These are phyloP conservation scores for Morelia viridis DNA, from an alignment of 2,797 vertebrate species.

Conservation along the genomic window DNA sequence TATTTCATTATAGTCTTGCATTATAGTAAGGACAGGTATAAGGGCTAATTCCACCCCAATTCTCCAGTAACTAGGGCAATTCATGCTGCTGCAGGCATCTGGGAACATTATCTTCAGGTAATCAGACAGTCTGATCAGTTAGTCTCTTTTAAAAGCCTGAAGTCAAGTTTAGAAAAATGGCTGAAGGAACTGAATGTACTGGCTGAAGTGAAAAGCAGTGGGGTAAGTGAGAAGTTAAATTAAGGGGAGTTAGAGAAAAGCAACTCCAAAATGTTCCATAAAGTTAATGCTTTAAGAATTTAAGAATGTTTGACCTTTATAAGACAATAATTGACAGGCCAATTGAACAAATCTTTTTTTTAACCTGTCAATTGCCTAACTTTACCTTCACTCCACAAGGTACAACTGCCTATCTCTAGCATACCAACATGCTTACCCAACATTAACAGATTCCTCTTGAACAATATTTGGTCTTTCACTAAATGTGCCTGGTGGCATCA, in stretches of 20 bases:
- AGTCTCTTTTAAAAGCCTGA: not conserved
- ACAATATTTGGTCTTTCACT: conserved; percentile 2
- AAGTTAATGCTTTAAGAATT: not conserved
- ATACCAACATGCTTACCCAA: not conserved
- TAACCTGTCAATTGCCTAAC: not conserved
- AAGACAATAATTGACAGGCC: not conserved
- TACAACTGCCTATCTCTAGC: not conserved
- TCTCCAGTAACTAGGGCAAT: not conserved
- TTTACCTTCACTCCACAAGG: not conserved
- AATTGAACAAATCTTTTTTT: conserved; percentile 1
- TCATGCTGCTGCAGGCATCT: not conserved
- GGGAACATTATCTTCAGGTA: not conserved
- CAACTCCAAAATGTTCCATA: not conserved
- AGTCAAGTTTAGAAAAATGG: not conserved
- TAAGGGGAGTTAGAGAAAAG: not conserved
- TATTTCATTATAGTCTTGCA: not conserved
- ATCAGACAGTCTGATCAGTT: not conserved
- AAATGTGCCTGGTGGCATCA: not conserved
- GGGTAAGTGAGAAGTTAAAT: not conserved
- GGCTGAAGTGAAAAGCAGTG: not conserved
- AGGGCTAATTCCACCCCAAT: not conserved
- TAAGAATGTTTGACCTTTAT: not conserved
- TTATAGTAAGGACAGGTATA: not conserved
- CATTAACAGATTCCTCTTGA: not conserved
- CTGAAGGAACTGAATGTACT: not conserved